Evolutionary conservation across 2,113 vertebrate species (phyloP).

Genomic region (Zingel zingel): DNA sequence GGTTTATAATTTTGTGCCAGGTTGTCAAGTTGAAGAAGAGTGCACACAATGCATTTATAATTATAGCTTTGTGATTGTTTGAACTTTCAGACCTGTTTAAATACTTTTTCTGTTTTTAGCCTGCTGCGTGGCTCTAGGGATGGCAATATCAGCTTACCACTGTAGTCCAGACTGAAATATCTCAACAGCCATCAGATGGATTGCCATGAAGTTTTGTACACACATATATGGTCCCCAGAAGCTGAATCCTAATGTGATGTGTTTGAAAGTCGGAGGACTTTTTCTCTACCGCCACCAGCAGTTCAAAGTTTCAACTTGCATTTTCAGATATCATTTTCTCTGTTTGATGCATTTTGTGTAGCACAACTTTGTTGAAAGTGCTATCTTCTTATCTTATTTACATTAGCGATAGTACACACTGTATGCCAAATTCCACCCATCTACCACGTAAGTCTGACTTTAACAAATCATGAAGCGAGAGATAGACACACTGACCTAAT

Average conservation of each 20-base stretch:
- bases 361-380: not conserved
- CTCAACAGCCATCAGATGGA: not conserved
- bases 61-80: not conserved
- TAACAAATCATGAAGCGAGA: not conserved
- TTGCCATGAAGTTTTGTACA: not conserved
- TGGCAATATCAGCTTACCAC: no score
- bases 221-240: not conserved
- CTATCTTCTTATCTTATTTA: not conserved
- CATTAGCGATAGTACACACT: not conserved
- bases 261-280: not conserved
- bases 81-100: not conserved
- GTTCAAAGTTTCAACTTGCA: not conserved
- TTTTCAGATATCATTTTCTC: not conserved
- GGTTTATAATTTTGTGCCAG: constrained; percentile 1
- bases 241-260: no score
- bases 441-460: not conserved
- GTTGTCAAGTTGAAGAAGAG: not conserved
- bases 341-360: not conserved
- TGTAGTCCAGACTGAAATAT: not conserved
- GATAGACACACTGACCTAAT: not conserved
- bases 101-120: not conserved
- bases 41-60: not conserved
- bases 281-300: not conserved
- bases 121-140: not conserved
- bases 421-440: not conserved